Evolutionary conservation across 2,797 vertebrate genomes (phyloP).

Genomic region (Lacerta viridis): DNA sequence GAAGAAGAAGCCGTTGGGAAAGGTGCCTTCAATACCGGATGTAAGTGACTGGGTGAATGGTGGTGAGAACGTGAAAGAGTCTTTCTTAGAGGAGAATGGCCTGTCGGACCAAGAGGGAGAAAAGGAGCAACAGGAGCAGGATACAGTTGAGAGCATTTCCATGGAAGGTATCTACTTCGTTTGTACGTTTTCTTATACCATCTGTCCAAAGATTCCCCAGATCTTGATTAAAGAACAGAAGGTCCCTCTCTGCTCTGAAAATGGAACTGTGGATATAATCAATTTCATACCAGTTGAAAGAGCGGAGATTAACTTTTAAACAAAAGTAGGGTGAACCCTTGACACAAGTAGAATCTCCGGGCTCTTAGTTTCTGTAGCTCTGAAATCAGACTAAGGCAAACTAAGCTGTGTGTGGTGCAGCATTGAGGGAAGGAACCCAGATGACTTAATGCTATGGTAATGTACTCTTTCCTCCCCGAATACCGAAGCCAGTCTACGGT

Average conservation of each 20-base stretch:
- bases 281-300: not conserved
- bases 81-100: constrained; percentile 72
- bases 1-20: constrained; percentile 83
- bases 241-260: no score
- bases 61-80: constrained; percentile 67
- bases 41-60: constrained; percentile 73
- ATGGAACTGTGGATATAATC: not conserved
- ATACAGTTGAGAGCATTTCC: constrained; percentile 53
- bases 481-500: not conserved
- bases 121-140: constrained; percentile 74
- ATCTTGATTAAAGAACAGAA: not conserved
- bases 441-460: not conserved
- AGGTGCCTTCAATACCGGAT: constrained; percentile 65
- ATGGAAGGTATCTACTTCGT: constrained; percentile 77
- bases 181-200: not conserved
- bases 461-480: not conserved
- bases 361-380: not conserved
- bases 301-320: not conserved
- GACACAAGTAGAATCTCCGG: not conserved
- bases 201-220: not conserved
- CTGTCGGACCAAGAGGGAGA: constrained; percentile 83
- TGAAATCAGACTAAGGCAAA: not conserved
- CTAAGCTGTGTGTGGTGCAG: not conserved
- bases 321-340: not conserved
- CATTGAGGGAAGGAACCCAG: not conserved